These are phyloP conservation scores for Prunella strophiata DNA, from an alignment of 2,797 vertebrate species.

Conservation along the genomic window DNA sequence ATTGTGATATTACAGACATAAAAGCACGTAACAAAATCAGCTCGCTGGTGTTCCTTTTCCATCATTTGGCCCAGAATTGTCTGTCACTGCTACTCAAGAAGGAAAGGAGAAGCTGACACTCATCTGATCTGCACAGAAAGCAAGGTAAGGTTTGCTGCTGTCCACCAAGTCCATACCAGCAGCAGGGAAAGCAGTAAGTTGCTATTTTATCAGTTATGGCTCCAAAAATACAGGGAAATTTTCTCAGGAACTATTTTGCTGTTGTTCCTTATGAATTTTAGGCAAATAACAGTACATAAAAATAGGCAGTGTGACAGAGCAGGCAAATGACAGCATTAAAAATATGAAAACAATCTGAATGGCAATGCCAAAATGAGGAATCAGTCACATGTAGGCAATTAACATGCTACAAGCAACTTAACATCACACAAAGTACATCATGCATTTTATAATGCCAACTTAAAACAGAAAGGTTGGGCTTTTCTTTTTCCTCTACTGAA, in stretches of 20 bases:
- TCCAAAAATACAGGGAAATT: not conserved
- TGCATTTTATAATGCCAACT: not conserved
- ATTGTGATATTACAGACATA: not conserved
- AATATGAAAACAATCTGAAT: not conserved
- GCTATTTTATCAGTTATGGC: not conserved
- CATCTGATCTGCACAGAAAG: not conserved
- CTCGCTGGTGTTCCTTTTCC: not conserved
- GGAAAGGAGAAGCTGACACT: not conserved
- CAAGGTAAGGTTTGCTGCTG: not conserved
- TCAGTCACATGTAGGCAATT: fast-evolving
- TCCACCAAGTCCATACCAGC: fast-evolving
- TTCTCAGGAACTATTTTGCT: not conserved
- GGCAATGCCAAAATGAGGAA: not conserved
- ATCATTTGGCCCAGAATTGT: not conserved
- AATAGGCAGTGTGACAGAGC: not conserved
- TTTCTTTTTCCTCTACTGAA: not conserved
- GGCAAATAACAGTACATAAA: not conserved
- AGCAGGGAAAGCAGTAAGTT: not conserved
- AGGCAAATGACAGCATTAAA: not conserved
- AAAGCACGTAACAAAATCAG: not conserved
- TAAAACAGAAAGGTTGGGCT: not conserved
- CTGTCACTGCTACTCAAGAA: not conserved
- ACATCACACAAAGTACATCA: not conserved
- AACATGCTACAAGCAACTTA: not conserved
- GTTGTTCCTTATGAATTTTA: not conserved